These are phyloP conservation scores for Aldabrachelys gigantea DNA, from an alignment of 2,113 vertebrate genomes.

Conservation along the genomic window DNA sequence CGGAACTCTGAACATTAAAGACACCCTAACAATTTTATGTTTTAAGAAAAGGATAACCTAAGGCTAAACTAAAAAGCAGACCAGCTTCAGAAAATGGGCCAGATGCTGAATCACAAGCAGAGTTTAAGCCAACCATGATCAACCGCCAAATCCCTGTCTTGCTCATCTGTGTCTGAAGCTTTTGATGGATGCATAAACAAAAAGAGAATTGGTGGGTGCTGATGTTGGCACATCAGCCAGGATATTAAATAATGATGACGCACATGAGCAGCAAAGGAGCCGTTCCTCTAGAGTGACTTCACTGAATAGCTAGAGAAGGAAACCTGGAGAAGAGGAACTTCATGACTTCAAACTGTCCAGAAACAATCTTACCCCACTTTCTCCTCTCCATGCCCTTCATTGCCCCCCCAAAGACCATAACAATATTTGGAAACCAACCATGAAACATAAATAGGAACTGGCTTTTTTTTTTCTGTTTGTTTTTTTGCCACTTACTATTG, in stretches of 20 bases:
- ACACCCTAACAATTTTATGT: background rate
- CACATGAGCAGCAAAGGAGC: background rate
- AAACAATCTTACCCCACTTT: conserved; percentile 14
- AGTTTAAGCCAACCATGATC: background rate
- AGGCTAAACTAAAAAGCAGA: background rate
- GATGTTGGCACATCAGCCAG: background rate
- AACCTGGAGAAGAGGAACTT: background rate
- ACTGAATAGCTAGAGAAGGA: conserved; percentile 35
- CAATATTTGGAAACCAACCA: conserved; percentile 36
- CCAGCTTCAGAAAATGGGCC: background rate
- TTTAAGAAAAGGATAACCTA: background rate
- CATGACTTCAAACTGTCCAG: background rate
- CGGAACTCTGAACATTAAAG: background rate
- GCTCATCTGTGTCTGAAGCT: background rate
- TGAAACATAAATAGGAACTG: background rate
- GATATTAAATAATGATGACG: conserved; percentile 14
- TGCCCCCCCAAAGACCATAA: background rate
- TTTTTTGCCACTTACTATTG: background rate
- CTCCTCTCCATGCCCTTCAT: background rate
- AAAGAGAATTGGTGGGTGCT: background rate
- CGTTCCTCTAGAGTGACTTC: conserved; percentile 42
- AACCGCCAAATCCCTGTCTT: background rate
- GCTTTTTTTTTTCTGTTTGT: background rate
- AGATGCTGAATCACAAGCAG: background rate
- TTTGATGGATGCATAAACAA: background rate